These are phyloP conservation scores for Notothenia coriiceps DNA, from an alignment of 2,113 vertebrate genomes.

Conservation along the genomic window DNA sequence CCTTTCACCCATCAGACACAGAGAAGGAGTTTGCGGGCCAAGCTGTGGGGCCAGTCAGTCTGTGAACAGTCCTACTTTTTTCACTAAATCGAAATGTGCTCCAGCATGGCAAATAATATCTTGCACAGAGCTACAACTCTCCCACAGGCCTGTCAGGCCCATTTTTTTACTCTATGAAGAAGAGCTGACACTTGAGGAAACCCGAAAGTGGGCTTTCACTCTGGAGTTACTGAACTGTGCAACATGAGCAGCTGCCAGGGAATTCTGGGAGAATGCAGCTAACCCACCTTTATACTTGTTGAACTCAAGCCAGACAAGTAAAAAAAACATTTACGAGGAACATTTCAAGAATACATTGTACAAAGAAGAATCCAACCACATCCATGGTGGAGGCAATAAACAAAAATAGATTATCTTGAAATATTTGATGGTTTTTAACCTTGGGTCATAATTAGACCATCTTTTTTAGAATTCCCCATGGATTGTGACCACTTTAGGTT, in stretches of 20 bases:
- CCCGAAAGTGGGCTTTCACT: slow-evolving; percentile 61
- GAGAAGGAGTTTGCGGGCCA: slow-evolving; percentile 67
- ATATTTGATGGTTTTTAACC: neutral
- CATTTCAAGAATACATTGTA: neutral
- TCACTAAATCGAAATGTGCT: slow-evolving; percentile 60
- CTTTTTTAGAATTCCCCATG: neutral
- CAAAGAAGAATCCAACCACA: neutral
- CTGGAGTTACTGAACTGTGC: slow-evolving; percentile 40
- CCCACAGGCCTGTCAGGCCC: slow-evolving; percentile 68
- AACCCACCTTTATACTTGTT: slow-evolving; percentile 30
- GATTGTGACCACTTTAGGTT: neutral
- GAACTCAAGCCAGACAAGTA: neutral
- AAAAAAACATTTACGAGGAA: neutral
- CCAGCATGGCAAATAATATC: slow-evolving; percentile 73
- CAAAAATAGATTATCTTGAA: neutral
- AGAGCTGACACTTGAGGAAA: slow-evolving; percentile 74
- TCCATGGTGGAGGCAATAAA: neutral
- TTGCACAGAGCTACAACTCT: slow-evolving; percentile 66
- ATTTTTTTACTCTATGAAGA: slow-evolving; percentile 69
- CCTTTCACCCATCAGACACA: slow-evolving; percentile 72
- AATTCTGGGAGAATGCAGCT: slow-evolving; percentile 29
- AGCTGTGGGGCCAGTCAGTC: slow-evolving; percentile 76
- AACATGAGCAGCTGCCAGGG: slow-evolving; percentile 56
- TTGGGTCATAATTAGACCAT: neutral
- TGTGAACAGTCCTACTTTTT: slow-evolving; percentile 60